Evolutionary conservation across 2,113 vertebrate species (phyloP), one percentile per base, ranked within the genome.

Genomic region (Channa argus): DNA sequence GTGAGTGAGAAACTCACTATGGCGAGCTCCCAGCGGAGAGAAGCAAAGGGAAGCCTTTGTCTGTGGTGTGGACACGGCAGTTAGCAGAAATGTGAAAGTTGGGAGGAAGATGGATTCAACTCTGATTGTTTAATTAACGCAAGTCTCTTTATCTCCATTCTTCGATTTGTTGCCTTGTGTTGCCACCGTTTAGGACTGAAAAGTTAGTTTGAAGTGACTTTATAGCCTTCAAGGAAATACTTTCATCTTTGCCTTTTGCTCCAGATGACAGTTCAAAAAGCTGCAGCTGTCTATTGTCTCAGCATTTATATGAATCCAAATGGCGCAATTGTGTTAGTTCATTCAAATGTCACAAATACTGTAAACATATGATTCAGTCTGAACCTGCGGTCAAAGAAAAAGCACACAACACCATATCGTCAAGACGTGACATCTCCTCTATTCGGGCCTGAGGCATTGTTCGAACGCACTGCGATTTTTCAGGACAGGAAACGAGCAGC

Each of bases 401-500:
- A 85, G 61, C 69, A 8, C 69, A 8, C 59, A 65, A 24, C 62
- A 24, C 67, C 74, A 44, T 14, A 63, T 77, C 73, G 67, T 83
- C 59, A 47, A 89, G 81, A 89, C 80, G 59, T 80, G 87, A 89
- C 90, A 92, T 90, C 84, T 80, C 75, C 73, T 76, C 68, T 53
- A 34, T 62, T 82, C 71, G 38, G 58, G 64, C 86, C 50, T 2
- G 43, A 38, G 43, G 85, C 90, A 94, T 94, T 94, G 94, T 94
- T 93, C 54, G 12, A 80, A 60, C 77, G 50, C 15, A 52, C 82
- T 59, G 82, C 82, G 56, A 76, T 72, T 89, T 84, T 92, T 88
- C 86, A 85, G 83, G 77, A 91, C 86, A 89, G 93, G 93, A 95
- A 93, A 82, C 80, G 2, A 71, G 88, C 85, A 75, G 88, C 90